These are phyloP conservation scores for Carduelis carduelis DNA, from an alignment of 2,797 vertebrate species.

Conservation along the genomic window DNA sequence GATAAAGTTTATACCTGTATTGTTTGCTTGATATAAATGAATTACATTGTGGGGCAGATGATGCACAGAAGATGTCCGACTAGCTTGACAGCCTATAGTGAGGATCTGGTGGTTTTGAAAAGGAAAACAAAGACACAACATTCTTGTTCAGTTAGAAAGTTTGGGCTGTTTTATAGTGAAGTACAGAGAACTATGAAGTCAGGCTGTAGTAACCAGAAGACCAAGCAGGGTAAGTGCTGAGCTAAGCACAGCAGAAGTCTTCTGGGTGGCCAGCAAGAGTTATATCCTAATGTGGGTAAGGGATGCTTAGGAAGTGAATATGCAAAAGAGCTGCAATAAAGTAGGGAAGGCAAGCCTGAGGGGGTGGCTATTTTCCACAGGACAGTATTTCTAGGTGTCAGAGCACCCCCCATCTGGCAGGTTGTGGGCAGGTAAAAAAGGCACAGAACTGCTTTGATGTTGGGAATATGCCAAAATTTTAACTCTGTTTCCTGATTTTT, in stretches of 20 bases:
- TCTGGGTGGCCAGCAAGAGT: neutral
- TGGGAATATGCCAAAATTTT: neutral
- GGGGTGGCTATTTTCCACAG: neutral
- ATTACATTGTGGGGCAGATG: neutral
- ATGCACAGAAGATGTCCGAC: neutral
- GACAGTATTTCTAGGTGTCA: neutral
- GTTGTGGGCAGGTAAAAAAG: neutral
- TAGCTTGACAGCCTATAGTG: neutral
- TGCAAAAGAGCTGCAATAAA: constrained; percentile 26
- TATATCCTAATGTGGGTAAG: neutral
- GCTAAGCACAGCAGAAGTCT: neutral
- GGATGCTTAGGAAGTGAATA: constrained; percentile 1
- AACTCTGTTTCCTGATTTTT: neutral
- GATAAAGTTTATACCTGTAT: neutral
- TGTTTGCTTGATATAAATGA: neutral
- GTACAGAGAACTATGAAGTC: neutral
- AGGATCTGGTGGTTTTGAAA: neutral
- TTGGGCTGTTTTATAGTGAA: neutral
- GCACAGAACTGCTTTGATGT: neutral
- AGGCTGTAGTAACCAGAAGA: neutral
- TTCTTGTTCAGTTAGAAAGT: neutral
- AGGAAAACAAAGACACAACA: neutral
- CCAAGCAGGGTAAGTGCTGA: neutral
- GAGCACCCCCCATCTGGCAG: neutral
- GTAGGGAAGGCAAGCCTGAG: neutral